A percentile compares a stretch with the other conserved stretches of the same genome.
Evolutionary conservation across 2,113 vertebrate genomes (phyloP).

Genomic region (Uria lomvia): DNA sequence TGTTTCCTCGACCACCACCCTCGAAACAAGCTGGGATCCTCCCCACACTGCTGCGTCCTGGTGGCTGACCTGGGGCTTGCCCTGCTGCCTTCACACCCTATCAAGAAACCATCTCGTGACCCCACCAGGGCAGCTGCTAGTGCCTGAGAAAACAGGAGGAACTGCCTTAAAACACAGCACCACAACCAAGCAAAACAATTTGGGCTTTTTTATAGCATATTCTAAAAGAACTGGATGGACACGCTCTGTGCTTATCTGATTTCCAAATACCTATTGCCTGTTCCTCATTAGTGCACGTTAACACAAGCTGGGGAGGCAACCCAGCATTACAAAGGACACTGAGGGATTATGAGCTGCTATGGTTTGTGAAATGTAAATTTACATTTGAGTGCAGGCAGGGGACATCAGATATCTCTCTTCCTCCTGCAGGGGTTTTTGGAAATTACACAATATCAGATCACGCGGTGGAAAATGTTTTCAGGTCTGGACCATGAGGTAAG

Average conservation of each 20-base stretch:
- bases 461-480: conserved; percentile 22
- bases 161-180: neutral
- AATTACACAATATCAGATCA: conserved; percentile 17
- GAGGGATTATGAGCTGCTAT: conserved; percentile 8
- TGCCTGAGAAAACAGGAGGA: neutral
- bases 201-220: neutral
- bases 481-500: neutral
- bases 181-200: neutral
- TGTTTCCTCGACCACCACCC: neutral
- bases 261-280: conserved; percentile 2
- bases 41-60: neutral
- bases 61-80: neutral
- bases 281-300: conserved; percentile 23
- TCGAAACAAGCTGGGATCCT: neutral
- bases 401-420: conserved; percentile 33
- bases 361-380: conserved; percentile 43
- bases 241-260: conserved; percentile 9
- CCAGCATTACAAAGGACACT: neutral
- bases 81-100: neutral
- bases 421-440: conserved; percentile 19
- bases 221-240: neutral
- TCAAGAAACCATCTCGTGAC: neutral
- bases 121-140: neutral
- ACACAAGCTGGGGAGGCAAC: conserved; percentile 18
- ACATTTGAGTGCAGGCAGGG: neutral